Evolutionary conservation across 2,797 vertebrate species (phyloP).

Genomic region (Molossus molossus): DNA sequence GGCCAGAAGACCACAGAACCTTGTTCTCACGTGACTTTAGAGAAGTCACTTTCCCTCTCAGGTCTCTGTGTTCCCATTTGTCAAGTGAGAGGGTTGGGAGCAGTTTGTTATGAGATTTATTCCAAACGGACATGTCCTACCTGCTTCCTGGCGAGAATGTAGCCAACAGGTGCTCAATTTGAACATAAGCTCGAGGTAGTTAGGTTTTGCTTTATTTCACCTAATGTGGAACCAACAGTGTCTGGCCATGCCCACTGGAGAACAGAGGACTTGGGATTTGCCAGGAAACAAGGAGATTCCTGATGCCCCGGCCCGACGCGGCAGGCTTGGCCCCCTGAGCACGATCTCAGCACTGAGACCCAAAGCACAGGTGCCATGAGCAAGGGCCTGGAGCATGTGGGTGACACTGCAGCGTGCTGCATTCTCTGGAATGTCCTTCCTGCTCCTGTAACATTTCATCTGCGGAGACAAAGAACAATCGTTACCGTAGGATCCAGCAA

Average conservation of each 20-base stretch:
- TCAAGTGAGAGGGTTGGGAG: neutral
- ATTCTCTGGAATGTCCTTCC: neutral
- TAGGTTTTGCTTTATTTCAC: neutral
- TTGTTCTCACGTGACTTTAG: neutral
- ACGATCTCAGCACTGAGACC: neutral
- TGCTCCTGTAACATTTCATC: neutral
- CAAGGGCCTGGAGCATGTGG: rapidly evolving
- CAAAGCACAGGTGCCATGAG: neutral
- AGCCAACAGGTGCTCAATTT: neutral
- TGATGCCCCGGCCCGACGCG: neutral
- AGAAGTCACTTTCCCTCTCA: neutral
- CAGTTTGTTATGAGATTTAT: neutral
- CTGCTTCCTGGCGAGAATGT: neutral
- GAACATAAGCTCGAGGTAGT: neutral
- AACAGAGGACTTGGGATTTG: neutral
- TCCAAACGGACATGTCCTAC: neutral
- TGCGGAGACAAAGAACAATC: neutral
- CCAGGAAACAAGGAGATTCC: neutral
- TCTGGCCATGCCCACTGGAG: neutral
- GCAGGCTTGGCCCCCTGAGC: neutral
- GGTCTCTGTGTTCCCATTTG: neutral
- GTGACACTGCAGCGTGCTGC: neutral
- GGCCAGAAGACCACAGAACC: neutral
- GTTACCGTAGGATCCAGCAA: neutral
- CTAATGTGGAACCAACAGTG: neutral